Base-by-base conservation (phyloP, 2,888 invertebrate species). In the Brenthis ino region DNA sequence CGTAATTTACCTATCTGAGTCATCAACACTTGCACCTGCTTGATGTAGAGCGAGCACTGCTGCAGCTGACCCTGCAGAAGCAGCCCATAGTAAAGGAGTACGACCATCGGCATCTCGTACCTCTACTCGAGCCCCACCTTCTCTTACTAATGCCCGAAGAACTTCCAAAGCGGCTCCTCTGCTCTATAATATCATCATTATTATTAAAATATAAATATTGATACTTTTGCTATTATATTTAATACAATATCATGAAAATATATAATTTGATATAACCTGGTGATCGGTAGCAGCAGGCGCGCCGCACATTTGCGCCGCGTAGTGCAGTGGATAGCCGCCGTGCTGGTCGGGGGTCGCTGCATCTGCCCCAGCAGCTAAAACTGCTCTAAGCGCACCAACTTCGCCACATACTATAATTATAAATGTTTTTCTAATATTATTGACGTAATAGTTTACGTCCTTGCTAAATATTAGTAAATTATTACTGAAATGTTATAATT, bases 281-380 rank as follows among this genome's bases (percentile, higher is more conserved):
- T 83, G 93, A 74, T 92, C 94, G 55, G 94, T 94, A 74, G 94
- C 95, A 55, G 95, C 95, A 24, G 95, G 96, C 24, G 96, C 96
- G 1, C 97, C 98, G 82, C 98, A 98, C 96, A 99, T 98, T 89
- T 99, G 99, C 14, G 99, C 98, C 0, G 99, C 99, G 88, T 99
- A 99, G 88, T 99, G 99, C 67, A 99, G 92, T 0, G 99, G 99
- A 80, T 97, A 98, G 16, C 99, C 99, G 24, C 98, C 98, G 84
- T 98, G 98, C 75, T 97, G 96, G 88, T 99, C 99, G 0, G 98
- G 95, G 0, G 96, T 96, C 14, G 97, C 96, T 8, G 98, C 95
- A 77, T 96, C 96, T 0, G 98, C 98, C 5, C 98, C 98, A 1
- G 96, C 95, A 3, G 96, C 95, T 77, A 98, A 89, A 57, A 99